Evolutionary conservation across 1,140 invertebrate species (phyloP).

Genomic region (Magallana angulata): DNA sequence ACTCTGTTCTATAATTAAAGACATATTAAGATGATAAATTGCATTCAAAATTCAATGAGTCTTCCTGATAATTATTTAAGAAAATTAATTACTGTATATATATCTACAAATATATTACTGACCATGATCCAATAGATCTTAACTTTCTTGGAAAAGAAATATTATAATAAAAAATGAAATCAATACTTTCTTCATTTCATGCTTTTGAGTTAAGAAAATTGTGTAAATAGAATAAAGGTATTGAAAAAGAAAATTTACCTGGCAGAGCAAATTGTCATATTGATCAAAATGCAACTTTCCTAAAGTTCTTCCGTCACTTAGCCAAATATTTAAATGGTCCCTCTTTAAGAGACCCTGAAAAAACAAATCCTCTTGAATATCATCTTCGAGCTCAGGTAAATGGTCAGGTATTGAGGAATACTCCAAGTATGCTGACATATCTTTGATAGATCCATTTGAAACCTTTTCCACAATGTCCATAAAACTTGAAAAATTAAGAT

Average conservation of each 20-base stretch:
- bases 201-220: too few species aligned
- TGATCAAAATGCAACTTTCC: constrained; percentile 77
- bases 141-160: too few species aligned
- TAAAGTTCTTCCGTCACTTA: constrained; percentile 77
- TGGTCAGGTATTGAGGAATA: constrained; percentile 75
- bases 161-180: too few species aligned
- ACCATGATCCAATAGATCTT: too few species aligned
- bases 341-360: constrained; percentile 62
- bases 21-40: neutral
- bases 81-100: too few species aligned
- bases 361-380: constrained; percentile 72
- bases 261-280: constrained; percentile 77
- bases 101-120: too few species aligned
- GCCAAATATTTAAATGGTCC: constrained; percentile 75
- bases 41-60: too few species aligned
- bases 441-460: constrained; percentile 59
- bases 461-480: constrained; percentile 70
- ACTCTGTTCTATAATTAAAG: constrained; percentile 7
- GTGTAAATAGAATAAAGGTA: too few species aligned
- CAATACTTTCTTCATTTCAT: too few species aligned
- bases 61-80: too few species aligned
- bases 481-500: constrained; percentile 74
- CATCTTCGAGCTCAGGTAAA: constrained; percentile 71
- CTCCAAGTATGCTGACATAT: constrained; percentile 76
- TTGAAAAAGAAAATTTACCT: constrained; percentile 61